These are phyloP conservation scores for Pantherophis alleghaniensis DNA, from an alignment of 2,797 vertebrate genomes.

Conservation along the genomic window DNA sequence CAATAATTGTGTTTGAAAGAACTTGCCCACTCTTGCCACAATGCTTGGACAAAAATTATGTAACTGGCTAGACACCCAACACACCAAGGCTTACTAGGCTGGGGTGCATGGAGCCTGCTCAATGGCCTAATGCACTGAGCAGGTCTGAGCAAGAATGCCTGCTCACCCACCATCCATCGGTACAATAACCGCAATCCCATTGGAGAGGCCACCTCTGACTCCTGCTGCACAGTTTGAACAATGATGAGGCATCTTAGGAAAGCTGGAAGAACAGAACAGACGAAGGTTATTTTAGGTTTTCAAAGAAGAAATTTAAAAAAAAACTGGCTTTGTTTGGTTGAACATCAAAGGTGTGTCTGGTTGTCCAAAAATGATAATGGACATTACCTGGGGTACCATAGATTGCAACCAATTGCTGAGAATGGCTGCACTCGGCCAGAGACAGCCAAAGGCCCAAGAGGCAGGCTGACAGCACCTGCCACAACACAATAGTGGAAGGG, in stretches of 20 bases:
- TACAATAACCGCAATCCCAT: neutral
- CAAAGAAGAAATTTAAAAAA: neutral
- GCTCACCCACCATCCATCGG: neutral
- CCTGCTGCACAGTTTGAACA: neutral
- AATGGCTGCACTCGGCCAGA: neutral
- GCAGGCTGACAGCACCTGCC: neutral
- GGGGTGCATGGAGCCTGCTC: neutral
- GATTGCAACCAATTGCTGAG: neutral
- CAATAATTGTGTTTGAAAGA: neutral
- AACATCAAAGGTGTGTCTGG: neutral
- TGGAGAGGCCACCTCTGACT: neutral
- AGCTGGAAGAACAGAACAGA: neutral
- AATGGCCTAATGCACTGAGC: neutral
- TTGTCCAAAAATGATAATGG: neutral
- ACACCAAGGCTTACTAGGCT: neutral
- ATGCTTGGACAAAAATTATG: neutral
- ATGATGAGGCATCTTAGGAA: neutral
- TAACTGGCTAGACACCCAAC: neutral
- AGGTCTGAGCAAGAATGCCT: neutral
- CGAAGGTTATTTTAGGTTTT: neutral
- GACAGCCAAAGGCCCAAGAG: neutral
- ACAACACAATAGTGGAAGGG: neutral
- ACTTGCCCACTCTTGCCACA: neutral
- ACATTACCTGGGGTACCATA: neutral
- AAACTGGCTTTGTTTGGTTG: neutral